Percentiles rank a stretch among this genome's conserved stretches.
These are phyloP conservation scores for Pseudomyrmex gracilis DNA, from an alignment of 1,140 invertebrate genomes.

Conservation along the genomic window DNA sequence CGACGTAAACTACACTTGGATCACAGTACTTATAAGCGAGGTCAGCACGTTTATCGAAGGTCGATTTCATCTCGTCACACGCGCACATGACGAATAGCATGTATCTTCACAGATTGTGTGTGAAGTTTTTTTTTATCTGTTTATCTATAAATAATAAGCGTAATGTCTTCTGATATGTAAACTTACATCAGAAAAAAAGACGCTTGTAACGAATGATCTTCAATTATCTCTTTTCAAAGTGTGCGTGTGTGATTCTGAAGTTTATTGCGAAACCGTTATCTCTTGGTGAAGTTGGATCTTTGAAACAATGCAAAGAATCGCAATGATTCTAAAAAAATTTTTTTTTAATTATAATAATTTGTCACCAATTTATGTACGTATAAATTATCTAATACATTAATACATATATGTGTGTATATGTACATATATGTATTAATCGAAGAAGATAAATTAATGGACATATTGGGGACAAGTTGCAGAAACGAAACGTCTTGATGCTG, in stretches of 20 bases:
- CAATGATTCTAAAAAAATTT: too few relatives aligned
- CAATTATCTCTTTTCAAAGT: neutral
- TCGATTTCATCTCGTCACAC: neutral
- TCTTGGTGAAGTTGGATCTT: too few relatives aligned
- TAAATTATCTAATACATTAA: too few relatives aligned
- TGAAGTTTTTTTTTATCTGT: neutral
- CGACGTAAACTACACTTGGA: conserved; percentile 8
- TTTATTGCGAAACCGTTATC: too few relatives aligned
- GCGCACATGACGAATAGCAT: neutral
- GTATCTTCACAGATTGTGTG: neutral
- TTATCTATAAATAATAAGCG: neutral
- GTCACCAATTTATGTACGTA: too few relatives aligned
- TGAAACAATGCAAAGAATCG: too few relatives aligned
- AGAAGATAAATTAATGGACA: conserved; percentile 7
- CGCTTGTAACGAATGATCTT: neutral
- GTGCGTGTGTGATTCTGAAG: neutral
- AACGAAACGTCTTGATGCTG: neutral
- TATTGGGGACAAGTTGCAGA: neutral
- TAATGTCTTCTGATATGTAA: neutral
- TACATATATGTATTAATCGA: neutral
- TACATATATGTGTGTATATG: neutral
- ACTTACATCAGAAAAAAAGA: neutral
- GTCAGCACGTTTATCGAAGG: conserved; percentile 15
- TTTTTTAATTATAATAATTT: too few relatives aligned
- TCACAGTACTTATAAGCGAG: conserved; percentile 13